Evolutionary conservation across 2,888 invertebrate genomes (phyloP).

Genomic region (Spisula subtruncata): DNA sequence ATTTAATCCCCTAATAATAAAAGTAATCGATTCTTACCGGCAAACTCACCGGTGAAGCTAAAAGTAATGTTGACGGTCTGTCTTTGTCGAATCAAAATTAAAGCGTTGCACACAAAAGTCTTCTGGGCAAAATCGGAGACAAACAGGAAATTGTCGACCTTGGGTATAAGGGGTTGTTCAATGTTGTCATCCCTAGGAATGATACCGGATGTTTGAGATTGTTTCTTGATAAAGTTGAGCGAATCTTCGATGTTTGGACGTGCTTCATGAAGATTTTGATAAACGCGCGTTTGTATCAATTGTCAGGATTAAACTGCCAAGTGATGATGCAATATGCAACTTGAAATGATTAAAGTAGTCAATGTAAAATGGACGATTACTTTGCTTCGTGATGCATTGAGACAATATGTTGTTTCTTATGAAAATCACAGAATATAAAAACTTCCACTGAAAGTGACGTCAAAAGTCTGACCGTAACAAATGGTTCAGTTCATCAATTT

Average conservation of each 20-base stretch:
- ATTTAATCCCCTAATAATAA: constrained; percentile 41
- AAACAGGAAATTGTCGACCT: neutral
- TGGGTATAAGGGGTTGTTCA: neutral
- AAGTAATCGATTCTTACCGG: constrained; percentile 29
- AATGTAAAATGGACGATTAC: neutral
- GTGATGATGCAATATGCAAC: neutral
- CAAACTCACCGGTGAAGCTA: neutral
- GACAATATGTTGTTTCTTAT: neutral
- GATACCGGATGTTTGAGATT: neutral
- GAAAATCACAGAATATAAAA: neutral
- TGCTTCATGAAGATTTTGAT: neutral
- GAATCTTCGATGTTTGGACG: too few species aligned
- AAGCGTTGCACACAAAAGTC: neutral
- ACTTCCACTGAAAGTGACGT: neutral
- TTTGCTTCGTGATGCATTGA: constrained; percentile 4
- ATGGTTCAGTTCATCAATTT: neutral
- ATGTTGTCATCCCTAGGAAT: neutral
- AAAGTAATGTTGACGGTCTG: neutral
- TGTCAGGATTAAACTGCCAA: too few species aligned
- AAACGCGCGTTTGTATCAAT: neutral
- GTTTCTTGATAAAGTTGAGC: neutral
- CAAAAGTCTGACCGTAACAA: neutral
- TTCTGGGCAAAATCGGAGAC: too few species aligned
- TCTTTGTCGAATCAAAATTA: neutral
- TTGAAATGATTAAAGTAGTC: neutral